Conservation (phyloP, 2,797 vertebrate species). For the Bucorvus abyssinicus region DNA sequence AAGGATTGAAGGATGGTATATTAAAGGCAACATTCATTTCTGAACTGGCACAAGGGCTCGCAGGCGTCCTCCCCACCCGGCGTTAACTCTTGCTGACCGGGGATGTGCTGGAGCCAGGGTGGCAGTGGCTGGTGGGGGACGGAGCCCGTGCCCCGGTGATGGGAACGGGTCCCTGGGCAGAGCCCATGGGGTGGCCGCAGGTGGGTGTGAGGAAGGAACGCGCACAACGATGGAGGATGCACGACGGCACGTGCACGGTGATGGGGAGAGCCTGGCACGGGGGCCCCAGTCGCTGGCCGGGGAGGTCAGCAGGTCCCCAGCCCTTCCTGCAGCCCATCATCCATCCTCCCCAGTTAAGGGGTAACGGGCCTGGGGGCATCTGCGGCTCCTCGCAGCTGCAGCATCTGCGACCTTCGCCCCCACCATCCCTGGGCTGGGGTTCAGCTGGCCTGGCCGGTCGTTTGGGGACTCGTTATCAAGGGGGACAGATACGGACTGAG, state of each 20-base stretch:
- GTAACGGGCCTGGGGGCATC: neutral
- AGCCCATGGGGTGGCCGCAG: neutral
- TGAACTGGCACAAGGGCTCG: conserved; percentile 55
- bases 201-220: neutral
- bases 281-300: rapidly evolving
- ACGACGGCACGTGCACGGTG: rapidly evolving
- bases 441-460: rapidly evolving
- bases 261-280: rapidly evolving
- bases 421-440: neutral
- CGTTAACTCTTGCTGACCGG: neutral
- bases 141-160: rapidly evolving
- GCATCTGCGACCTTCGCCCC: neutral
- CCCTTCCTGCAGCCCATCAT: neutral
- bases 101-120: neutral
- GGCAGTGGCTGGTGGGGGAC: too few relatives aligned
- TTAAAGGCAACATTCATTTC: conserved; percentile 75
- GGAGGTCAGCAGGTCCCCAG: neutral
- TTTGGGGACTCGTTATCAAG: neutral
- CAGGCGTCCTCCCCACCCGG: neutral
- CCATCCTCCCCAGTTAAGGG: neutral
- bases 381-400: neutral
- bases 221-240: rapidly evolving
- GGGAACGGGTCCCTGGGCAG: rapidly evolving
- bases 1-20: conserved; percentile 82
- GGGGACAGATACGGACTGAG: neutral